Conservation (phyloP, 2,113 vertebrate species). For the Perccottus glenii region DNA sequence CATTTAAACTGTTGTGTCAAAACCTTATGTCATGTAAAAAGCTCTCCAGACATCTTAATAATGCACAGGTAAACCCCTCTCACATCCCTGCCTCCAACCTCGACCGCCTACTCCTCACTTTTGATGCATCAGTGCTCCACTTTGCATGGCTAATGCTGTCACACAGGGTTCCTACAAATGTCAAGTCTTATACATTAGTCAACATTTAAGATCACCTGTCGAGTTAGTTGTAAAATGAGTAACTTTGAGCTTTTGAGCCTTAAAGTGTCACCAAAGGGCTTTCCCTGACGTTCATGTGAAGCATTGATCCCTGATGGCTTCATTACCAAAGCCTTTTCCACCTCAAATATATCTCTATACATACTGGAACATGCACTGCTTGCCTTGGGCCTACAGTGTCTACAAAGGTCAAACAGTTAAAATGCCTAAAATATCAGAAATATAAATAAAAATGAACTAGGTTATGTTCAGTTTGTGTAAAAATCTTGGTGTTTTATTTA, state of each 20-base stretch:
- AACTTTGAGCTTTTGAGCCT: background rate
- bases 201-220: background rate
- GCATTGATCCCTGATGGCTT: too few relatives aligned
- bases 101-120: constrained; percentile 7
- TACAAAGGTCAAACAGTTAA: too few relatives aligned
- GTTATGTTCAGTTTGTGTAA: too few relatives aligned
- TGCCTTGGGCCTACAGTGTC: too few relatives aligned
- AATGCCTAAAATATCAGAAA: too few relatives aligned
- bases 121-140: background rate
- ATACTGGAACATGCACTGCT: too few relatives aligned
- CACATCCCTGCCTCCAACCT: too few relatives aligned
- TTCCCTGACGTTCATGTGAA: too few relatives aligned
- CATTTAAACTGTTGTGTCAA: constrained; percentile 47
- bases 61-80: constrained; percentile 18
- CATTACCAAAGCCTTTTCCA: too few relatives aligned
- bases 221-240: background rate
- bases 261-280: background rate
- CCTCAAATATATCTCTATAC: too few relatives aligned
- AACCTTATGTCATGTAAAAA: constrained; percentile 38
- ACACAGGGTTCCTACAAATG: background rate
- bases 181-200: background rate
- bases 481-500: too few relatives aligned
- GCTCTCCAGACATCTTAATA: constrained; percentile 21
- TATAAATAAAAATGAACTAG: too few relatives aligned
- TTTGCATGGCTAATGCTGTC: constrained; percentile 27